A percentile compares a stretch with the other conserved stretches of the same genome.
Conservation (phyloP, 2,888 invertebrate species). For the Formica aserva region DNA sequence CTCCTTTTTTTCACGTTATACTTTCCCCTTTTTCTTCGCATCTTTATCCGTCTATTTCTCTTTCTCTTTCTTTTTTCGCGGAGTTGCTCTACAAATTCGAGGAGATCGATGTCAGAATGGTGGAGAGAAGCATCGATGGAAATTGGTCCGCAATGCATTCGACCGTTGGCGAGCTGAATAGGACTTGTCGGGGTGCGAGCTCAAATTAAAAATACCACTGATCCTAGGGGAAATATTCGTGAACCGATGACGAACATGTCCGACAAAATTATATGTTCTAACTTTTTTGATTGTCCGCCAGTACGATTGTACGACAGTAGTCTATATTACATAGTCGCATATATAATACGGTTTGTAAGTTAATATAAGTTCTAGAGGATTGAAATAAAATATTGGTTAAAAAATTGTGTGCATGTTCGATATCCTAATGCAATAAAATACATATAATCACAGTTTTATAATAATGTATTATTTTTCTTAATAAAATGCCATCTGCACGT, state of each 20-base stretch:
- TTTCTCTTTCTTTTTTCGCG: slow-evolving; percentile 1
- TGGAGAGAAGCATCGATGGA: slow-evolving; percentile 57
- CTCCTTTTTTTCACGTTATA: slow-evolving; percentile 42
- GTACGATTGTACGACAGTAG: not conserved
- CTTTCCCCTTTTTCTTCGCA: not conserved
- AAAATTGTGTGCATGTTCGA: not conserved
- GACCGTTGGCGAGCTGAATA: slow-evolving; percentile 51
- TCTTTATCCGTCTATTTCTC: not conserved
- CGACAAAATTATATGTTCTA: slow-evolving; percentile 27
- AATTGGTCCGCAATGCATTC: slow-evolving; percentile 67
- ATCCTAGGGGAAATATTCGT: slow-evolving; percentile 69
- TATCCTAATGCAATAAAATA: slow-evolving; percentile 11
- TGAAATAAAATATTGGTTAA: not conserved
- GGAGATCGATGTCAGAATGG: not conserved
- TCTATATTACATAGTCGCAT: not conserved
- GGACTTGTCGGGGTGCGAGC: slow-evolving; percentile 57
- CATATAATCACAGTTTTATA: not conserved
- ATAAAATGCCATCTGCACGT: not conserved
- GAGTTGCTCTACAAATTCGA: slow-evolving; percentile 58
- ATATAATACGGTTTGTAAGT: slow-evolving; percentile 4
- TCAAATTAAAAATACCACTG: slow-evolving; percentile 70
- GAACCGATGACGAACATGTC: slow-evolving; percentile 40
- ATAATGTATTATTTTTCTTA: not conserved
- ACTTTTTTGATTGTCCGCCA: slow-evolving; percentile 24
- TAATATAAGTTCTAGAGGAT: not conserved